Base-by-base conservation (phyloP, 2,797 vertebrate species). In the Mycteria americana region DNA sequence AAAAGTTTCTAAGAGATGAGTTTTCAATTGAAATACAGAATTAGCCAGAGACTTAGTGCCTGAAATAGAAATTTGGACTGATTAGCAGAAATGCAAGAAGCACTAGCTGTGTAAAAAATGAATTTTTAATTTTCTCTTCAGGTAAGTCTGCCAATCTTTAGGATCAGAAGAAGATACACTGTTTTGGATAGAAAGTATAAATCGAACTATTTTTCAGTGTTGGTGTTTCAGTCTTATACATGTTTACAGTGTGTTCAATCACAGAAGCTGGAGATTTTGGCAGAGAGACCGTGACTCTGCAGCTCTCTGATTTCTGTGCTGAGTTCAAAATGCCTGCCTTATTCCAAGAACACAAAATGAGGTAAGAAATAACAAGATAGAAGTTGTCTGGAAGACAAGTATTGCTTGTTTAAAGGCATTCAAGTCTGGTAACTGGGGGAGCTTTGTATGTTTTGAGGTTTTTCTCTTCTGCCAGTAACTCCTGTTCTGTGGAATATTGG, bases 21-120 rank as follows among this genome's bases (percentile, higher is more conserved):
- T 95, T 94, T 97, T 92, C 91, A 96, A 43, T 74, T 91, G 90
- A 96, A 96, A 96, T 63, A 60, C 51, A 82, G 93, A 94, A 94
- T 83, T 77, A 92, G 37, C 25, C 43, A 13, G 82, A 93, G 88
- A 76, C 39, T 74, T 56, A 46, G 60, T 39, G 81, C 84, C 62
- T 79, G 72, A 95, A 96, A 84, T 84, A 82, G 73, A 87, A 95
- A 75, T 93, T 64, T 65, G 63, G 59, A 30, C 45, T 92, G 93
- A 92, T 89, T 89, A 90, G 21, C 59, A 88, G 70, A 91, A 94
- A 85, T 17, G n/a, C 28, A 85, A 79, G 77, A 87, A 69, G 19
- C 3, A 1, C 22, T 28, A 33, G 9, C 28, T 89, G 33, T 56
- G 24, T 72, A 65, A 88, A 76, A 91, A 94, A 88, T 19, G 3